Evolutionary conservation across 2,888 invertebrate species (phyloP), one percentile per base, ranked within the genome.

Genomic region (Drosophila barbarae): DNA sequence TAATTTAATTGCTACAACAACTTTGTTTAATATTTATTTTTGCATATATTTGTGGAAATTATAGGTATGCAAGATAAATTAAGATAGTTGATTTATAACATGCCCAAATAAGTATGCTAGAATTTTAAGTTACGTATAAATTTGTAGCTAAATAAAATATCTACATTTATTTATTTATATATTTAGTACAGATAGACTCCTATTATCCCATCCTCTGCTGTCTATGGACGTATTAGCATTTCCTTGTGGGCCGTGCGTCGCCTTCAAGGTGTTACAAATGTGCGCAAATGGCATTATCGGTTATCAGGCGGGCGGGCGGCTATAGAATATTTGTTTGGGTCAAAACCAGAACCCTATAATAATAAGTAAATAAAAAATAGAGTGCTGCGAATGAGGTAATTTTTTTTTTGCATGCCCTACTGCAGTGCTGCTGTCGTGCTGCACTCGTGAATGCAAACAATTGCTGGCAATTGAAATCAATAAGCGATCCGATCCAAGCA

Each of bases 381-480:
- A 47, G 30, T 36, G n/a, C 56, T 28, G 23, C 32, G 34, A 34
- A 55, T 58, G 56, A 54, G 56, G 56, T 57, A 54, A 57, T 23
- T 23, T 23, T 23, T 41, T 36, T 58, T 58, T 42, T 49, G 36
- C 67, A 68, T 69, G 61, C 52, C 36, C 47, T 60, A 23, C 47
- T 46, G 28, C 51, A 59, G 67, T 64, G 64, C 44, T 15, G n/a
- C 15, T 12, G 18, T 12, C 18, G 21, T 35, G 53, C 53, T 47
- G 56, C 30, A 30, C n/a, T 35, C 35, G 49, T 36, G 71, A 56
- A 66, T 72, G 72, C 50, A 49, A 65, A 60, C 57, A 72, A 72
- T 73, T 72, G 56, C 66, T 23, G 47, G 64, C 85, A 81, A 81
- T 81, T 81, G 65, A 81, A 85, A 80, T 80, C 81, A 85, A 81